Evolutionary conservation across 2,797 vertebrate genomes (phyloP), one percentile per base, ranked within the genome.

Genomic region (Alfaro cultratus): DNA sequence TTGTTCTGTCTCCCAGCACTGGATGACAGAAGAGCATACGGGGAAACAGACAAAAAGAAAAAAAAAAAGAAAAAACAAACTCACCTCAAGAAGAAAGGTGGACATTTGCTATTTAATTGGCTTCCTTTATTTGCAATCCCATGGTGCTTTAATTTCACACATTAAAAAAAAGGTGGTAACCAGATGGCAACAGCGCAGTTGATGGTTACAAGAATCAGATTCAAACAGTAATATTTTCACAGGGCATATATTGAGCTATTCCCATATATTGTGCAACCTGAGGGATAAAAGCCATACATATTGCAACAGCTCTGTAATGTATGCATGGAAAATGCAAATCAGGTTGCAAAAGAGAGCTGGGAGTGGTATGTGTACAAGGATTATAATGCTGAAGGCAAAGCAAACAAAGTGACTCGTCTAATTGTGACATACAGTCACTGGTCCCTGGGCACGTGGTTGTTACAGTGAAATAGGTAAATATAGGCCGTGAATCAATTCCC

Each of bases 31-130:
- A 46, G 76, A 82, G 86, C 53, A 73, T n/a, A 60, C 72, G 78
- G 80, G 85, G 79, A 93, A 90, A 89, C 84, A 92, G 82, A 84
- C 12, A 15, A 78, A 85, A 81, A 83, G 46, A 75, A 73, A 55
- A 73, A 75, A 86, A 79, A 87, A 84, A 13, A 88, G 83, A 2
- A 60, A 11, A 85, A 80, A 64, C 80, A 74, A 34, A 57, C 88
- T 85, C 77, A 87, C 86, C 90, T 85, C 83, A 68, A 86, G 83
- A 91, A 87, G 92, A 67, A 83, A 91, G 89, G 82, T 91, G 92
- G 87, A 91, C 91, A 89, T 93, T 92, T 92, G 92, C 93, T 89
- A 77, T 87, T 77, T 92, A 94, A 96, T 94, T 94, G 91, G 81
- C 85, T 94, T 89, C 82, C 85, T 86, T 78, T 89, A 89, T 90